These are phyloP conservation scores for Barnardius zonarius DNA, from an alignment of 2,113 vertebrate genomes.

Conservation along the genomic window DNA sequence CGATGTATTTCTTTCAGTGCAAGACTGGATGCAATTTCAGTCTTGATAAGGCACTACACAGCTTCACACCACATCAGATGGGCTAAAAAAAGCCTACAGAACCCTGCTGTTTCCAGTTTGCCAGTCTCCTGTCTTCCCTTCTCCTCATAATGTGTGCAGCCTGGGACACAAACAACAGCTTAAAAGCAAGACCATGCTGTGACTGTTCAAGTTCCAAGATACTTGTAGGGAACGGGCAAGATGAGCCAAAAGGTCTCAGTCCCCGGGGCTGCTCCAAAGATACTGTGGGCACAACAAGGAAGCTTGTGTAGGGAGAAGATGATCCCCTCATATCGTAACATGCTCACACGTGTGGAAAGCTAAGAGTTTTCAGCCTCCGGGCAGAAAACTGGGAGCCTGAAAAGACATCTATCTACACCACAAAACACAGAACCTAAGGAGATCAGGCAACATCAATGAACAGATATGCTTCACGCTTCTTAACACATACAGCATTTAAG, in stretches of 20 bases:
- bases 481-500: not conserved
- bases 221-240: not conserved
- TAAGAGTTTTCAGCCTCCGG: not conserved
- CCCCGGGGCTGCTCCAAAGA: not conserved
- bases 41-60: not conserved
- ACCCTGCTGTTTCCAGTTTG: not conserved
- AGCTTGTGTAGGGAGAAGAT: not conserved
- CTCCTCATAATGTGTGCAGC: not conserved
- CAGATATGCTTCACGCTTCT: not conserved
- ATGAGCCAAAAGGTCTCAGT: not conserved
- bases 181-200: not conserved
- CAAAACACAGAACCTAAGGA: not conserved
- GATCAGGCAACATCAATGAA: not conserved
- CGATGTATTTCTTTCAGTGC: not conserved
- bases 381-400: not conserved
- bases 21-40: not conserved
- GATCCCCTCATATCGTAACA: not conserved
- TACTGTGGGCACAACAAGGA: not conserved
- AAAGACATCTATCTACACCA: not conserved
- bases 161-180: not conserved
- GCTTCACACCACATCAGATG: not conserved
- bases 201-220: not conserved
- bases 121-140: not conserved
- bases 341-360: not conserved
- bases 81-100: not conserved